Evolutionary conservation across 2,888 invertebrate genomes (phyloP).

Genomic region (Leucophenga montana): DNA sequence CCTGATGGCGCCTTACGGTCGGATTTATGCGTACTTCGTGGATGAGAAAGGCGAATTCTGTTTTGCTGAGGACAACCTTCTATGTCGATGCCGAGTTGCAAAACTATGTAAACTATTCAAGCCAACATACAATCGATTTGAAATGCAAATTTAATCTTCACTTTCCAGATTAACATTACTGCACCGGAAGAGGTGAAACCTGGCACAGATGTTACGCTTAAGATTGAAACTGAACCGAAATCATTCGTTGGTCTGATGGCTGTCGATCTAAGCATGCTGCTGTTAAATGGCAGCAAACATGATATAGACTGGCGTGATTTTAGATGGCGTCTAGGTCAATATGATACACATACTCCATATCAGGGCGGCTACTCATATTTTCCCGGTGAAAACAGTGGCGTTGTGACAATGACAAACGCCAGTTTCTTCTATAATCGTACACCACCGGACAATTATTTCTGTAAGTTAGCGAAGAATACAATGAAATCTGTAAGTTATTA

Average conservation of each 20-base stretch:
- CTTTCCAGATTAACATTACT: constrained; percentile 76
- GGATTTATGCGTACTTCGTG: constrained; percentile 86
- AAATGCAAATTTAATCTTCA: no score
- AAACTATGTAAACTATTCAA: constrained; percentile 73
- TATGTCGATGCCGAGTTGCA: constrained; percentile 82
- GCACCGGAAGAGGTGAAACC: constrained; percentile 82
- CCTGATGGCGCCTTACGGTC: constrained; percentile 86
- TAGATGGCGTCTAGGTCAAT: constrained; percentile 77
- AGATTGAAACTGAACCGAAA: constrained; percentile 89
- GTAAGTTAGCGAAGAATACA: no score
- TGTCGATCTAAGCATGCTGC: constrained; percentile 86
- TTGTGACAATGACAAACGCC: constrained; percentile 70
- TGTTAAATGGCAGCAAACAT: constrained; percentile 78
- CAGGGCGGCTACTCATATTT: constrained; percentile 65
- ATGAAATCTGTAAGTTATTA: no score
- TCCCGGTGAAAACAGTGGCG: constrained; percentile 67
- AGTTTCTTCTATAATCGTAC: constrained; percentile 66
- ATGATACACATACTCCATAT: constrained; percentile 75
- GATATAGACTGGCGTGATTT: constrained; percentile 76
- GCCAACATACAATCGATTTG: no score
- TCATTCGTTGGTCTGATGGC: constrained; percentile 91
- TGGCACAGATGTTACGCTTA: constrained; percentile 84
- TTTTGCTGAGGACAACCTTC: no score
- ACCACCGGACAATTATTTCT: constrained; percentile 39
- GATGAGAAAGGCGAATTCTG: constrained; percentile 82